phyloP scores from a whole-genome alignment of 2,113 vertebrate species.

The Melanerpes aurifrons region DNA sequence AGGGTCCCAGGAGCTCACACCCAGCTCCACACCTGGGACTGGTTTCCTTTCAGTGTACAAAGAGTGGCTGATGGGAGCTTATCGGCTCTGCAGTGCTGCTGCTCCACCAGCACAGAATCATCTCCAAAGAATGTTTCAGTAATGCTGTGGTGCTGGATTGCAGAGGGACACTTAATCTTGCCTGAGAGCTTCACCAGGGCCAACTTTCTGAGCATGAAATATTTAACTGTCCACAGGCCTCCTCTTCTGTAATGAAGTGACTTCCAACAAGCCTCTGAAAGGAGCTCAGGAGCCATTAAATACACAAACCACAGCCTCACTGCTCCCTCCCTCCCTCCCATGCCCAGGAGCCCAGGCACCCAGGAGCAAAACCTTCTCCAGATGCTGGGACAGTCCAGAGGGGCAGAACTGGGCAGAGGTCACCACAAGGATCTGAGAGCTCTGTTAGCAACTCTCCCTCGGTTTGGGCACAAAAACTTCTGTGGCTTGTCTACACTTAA shows the following conservation, averaged over 20 bases:
- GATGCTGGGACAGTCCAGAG: background rate
- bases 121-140: conserved; percentile 64
- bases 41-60: conserved; percentile 8
- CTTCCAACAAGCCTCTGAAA: conserved; percentile 26
- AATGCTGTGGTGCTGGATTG: conserved; percentile 53
- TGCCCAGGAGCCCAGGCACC: background rate
- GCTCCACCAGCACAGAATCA: conserved; percentile 54
- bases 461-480: background rate
- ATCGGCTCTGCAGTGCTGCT: background rate
- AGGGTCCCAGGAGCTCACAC: background rate
- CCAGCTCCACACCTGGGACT: background rate
- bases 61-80: conserved; percentile 8
- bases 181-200: conserved; percentile 61
- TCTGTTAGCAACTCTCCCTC: background rate
- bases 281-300: background rate
- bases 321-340: background rate
- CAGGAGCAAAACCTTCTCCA: background rate
- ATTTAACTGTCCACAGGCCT: conserved; percentile 58
- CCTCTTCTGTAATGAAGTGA: background rate
- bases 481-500: background rate
- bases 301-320: background rate
- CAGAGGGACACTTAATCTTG: conserved; percentile 67
- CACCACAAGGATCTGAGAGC: background rate
- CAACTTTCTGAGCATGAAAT: conserved; percentile 67
- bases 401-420: background rate